phyloP scores from a whole-genome alignment of 2,113 vertebrate genomes.

The Cynoglossus semilaevis region DNA sequence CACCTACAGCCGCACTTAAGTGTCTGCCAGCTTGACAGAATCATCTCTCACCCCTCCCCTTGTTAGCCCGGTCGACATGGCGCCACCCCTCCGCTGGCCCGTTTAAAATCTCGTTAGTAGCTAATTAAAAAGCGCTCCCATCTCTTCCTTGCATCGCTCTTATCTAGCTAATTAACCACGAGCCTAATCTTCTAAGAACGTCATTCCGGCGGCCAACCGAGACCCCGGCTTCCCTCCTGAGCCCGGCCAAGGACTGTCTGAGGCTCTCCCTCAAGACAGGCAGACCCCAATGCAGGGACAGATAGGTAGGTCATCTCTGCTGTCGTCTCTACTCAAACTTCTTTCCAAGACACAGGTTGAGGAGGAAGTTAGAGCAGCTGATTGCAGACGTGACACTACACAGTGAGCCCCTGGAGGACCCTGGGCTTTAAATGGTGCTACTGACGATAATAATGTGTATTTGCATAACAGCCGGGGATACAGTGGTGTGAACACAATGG shows the following conservation, averaged over 20 bases:
- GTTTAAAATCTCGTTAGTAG: slow-evolving; percentile 78
- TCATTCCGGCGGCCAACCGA: slow-evolving; percentile 61
- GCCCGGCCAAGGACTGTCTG: slow-evolving; percentile 64
- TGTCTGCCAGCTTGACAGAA: slow-evolving; percentile 36
- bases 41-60: slow-evolving; percentile 47
- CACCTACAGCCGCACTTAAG: slow-evolving; percentile 52
- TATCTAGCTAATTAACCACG: slow-evolving; percentile 76
- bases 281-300: slow-evolving; percentile 56
- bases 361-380: slow-evolving; percentile 34
- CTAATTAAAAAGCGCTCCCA: slow-evolving; percentile 76
- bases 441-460: slow-evolving; percentile 46
- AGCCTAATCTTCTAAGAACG: slow-evolving; percentile 75
- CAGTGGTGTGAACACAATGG: no score
- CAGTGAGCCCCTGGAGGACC: slow-evolving; percentile 31
- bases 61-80: slow-evolving; percentile 61
- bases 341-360: slow-evolving; percentile 52
- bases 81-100: slow-evolving; percentile 71
- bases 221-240: slow-evolving; percentile 55
- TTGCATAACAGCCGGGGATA: slow-evolving; percentile 36
- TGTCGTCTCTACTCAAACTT: slow-evolving; percentile 37
- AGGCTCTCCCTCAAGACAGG: slow-evolving; percentile 62
- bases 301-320: slow-evolving; percentile 60
- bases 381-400: slow-evolving; percentile 58
- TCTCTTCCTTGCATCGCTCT: slow-evolving; percentile 70
- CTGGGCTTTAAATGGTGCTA: slow-evolving; percentile 29